Conservation (phyloP, 2,888 invertebrate genomes). For the Meganola albula region DNA sequence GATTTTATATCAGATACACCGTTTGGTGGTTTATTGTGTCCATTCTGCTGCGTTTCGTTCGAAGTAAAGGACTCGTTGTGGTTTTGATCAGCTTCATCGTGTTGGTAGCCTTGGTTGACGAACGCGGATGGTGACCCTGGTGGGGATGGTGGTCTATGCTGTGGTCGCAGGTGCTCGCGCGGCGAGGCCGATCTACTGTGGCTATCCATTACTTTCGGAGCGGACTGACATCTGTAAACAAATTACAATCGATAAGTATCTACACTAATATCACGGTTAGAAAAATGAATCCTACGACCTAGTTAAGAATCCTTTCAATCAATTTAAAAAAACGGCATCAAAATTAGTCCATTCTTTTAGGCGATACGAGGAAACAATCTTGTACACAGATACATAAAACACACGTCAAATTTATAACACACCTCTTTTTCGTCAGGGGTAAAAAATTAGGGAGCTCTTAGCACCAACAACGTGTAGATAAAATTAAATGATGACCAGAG, state of each 20-base stretch:
- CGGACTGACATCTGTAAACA: constrained; percentile 70
- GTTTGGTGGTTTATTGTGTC: constrained; percentile 60
- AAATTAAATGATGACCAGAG: too few relatives aligned
- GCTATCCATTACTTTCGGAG: constrained; percentile 70
- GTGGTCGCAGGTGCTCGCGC: constrained; percentile 71
- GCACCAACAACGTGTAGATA: too few relatives aligned
- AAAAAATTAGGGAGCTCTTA: too few relatives aligned
- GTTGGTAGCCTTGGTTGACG: constrained; percentile 69
- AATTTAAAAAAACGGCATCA: too few relatives aligned
- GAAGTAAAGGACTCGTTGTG: constrained; percentile 74
- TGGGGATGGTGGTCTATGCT: constrained; percentile 64
- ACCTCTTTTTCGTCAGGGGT: too few relatives aligned
- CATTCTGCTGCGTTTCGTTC: constrained; percentile 51
- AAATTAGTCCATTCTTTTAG: too few relatives aligned
- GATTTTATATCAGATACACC: constrained; percentile 58
- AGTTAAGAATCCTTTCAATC: too few relatives aligned
- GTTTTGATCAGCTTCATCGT: constrained; percentile 63
- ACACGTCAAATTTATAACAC: too few relatives aligned
- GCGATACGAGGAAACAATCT: too few relatives aligned
- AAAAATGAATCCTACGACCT: constrained; percentile 9
- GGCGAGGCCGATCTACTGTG: constrained; percentile 73
- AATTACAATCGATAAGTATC: too few relatives aligned
- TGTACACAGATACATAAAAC: too few relatives aligned
- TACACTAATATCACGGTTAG: constrained; percentile 10
- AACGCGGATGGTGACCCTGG: constrained; percentile 55